Evolutionary conservation across 2,797 vertebrate species (phyloP).

Genomic region (Cyclura pinguis): DNA sequence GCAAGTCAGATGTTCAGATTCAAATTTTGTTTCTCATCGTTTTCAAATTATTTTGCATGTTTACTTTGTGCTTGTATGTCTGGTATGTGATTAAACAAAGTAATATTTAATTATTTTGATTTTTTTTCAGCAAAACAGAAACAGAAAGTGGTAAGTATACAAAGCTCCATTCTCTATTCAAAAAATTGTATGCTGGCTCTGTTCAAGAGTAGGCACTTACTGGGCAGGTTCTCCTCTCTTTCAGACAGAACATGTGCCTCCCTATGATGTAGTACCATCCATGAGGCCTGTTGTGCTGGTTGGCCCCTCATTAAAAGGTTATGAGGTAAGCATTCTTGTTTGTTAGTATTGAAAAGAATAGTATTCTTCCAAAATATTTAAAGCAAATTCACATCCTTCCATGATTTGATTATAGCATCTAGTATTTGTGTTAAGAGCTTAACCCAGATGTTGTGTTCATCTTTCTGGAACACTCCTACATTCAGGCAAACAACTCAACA

Average conservation of each 20-base stretch:
- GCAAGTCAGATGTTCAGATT: not conserved
- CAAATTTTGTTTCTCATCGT: not conserved
- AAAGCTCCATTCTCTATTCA: not conserved
- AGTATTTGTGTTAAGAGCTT: not conserved
- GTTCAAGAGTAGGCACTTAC: not conserved
- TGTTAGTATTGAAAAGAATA: not conserved
- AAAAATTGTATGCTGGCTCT: accelerated
- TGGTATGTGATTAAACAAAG: not conserved
- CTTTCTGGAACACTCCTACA: not conserved
- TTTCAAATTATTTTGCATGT: not conserved
- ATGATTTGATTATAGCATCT: not conserved
- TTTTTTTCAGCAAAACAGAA: constrained; percentile 96
- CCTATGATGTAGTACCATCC: constrained; percentile 97
- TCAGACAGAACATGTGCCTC: constrained; percentile 94
- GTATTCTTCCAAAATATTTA: not conserved
- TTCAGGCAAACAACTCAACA: not conserved
- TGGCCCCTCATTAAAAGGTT: constrained; percentile 97
- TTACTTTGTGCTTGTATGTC: not conserved
- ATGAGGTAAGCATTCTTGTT: constrained; percentile 86
- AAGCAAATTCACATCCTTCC: accelerated
- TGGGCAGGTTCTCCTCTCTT: constrained; percentile 59
- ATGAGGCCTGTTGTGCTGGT: constrained; percentile 98
- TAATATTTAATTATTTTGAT: constrained; percentile 74
- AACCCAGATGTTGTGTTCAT: not conserved
- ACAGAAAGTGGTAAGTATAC: constrained; percentile 96